These are phyloP conservation scores for Melanotaenia nigrans DNA, from an alignment of 2,797 vertebrate species.

Conservation along the genomic window DNA sequence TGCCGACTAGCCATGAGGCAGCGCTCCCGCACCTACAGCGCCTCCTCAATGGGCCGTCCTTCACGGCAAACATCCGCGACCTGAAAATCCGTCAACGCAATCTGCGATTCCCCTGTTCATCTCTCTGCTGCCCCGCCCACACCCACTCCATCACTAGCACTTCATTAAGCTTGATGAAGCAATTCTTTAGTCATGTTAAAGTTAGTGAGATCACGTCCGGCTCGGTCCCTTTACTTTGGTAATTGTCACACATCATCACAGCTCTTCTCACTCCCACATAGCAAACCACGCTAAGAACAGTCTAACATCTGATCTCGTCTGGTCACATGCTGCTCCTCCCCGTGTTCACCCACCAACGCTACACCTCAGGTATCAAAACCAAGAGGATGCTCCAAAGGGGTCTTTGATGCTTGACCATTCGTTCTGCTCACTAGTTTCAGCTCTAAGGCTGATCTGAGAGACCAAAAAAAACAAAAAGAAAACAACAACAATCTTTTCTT, in stretches of 20 bases:
- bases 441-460: slow-evolving; percentile 75
- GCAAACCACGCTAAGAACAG: background rate
- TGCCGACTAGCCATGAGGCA: slow-evolving; percentile 88
- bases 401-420: slow-evolving; percentile 68
- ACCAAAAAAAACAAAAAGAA: slow-evolving; percentile 73
- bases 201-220: slow-evolving; percentile 3
- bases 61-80: slow-evolving; percentile 61
- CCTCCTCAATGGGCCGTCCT: slow-evolving; percentile 86
- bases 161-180: background rate
- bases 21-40: slow-evolving; percentile 93
- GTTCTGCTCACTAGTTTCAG: slow-evolving; percentile 47
- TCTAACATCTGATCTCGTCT: slow-evolving; percentile 8
- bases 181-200: too few relatives aligned
- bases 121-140: background rate
- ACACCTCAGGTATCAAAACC: slow-evolving; percentile 72
- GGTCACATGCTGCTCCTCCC: slow-evolving; percentile 47
- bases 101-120: background rate
- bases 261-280: background rate
- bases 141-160: slow-evolving; percentile 3
- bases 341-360: slow-evolving; percentile 61
- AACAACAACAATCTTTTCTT: slow-evolving; percentile 35
- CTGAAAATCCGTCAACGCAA: slow-evolving; percentile 48
- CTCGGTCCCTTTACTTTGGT: slow-evolving; percentile 2
- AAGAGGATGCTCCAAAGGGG: slow-evolving; percentile 71
- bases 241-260: background rate